These are phyloP conservation scores for Notechis scutatus DNA, from an alignment of 2,113 vertebrate genomes.

Conservation along the genomic window DNA sequence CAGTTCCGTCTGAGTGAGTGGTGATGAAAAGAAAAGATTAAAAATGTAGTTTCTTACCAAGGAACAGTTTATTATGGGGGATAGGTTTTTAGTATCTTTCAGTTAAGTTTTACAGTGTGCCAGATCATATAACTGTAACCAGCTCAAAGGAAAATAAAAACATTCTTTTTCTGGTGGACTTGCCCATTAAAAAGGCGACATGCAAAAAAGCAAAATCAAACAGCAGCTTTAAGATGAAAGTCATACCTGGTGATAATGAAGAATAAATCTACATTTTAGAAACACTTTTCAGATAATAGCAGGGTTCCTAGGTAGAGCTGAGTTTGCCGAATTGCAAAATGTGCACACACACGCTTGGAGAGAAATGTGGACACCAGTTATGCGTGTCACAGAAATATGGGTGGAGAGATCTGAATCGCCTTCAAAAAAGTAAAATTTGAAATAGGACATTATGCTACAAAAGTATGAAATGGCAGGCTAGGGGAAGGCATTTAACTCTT, in stretches of 20 bases:
- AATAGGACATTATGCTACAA: not conserved
- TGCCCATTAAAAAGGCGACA: not conserved
- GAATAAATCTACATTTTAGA: not conserved
- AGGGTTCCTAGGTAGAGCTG: no score
- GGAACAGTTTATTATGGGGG: not conserved
- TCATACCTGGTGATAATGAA: not conserved
- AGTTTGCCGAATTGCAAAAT: not conserved
- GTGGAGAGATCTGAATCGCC: not conserved
- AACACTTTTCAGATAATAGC: not conserved
- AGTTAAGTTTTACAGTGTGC: no score
- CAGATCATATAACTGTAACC: not conserved
- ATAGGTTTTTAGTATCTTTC: not conserved
- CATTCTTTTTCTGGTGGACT: not conserved
- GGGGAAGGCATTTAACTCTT: not conserved
- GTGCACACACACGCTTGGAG: not conserved
- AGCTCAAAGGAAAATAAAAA: not conserved
- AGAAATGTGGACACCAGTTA: not conserved
- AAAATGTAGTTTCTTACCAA: not conserved
- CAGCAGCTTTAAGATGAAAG: not conserved
- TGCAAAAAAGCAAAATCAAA: not conserved
- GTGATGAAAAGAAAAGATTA: not conserved
- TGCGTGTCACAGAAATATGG: not conserved
- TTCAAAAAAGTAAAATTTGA: not conserved
- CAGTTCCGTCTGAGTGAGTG: not conserved
- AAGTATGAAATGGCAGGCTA: not conserved